A percentile compares a stretch with the other conserved stretches of the same genome.
phyloP scores from a whole-genome alignment of 2,888 invertebrate genomes.

The Lepeophtheirus nordmannii region DNA sequence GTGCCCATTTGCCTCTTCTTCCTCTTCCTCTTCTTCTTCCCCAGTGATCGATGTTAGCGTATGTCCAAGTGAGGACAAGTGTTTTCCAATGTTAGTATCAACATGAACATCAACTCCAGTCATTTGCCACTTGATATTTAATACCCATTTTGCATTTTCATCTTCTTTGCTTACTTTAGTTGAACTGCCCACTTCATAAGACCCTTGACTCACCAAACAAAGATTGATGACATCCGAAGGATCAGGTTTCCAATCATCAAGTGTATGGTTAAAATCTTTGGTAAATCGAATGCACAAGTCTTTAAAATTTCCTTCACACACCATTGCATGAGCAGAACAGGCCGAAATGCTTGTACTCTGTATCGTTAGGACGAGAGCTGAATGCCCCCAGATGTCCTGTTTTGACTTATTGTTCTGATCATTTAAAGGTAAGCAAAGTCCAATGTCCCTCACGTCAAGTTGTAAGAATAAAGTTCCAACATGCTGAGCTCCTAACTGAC shows the following conservation, averaged over 20 bases:
- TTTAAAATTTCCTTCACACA: conserved; percentile 75
- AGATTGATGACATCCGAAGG: conserved; percentile 64
- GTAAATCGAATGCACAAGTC: conserved; percentile 77
- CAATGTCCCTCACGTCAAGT: conserved; percentile 87
- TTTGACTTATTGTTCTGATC: not conserved
- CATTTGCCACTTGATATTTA: conserved; percentile 98
- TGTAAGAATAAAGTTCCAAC: conserved; percentile 80
- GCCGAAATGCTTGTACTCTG: conserved; percentile 92
- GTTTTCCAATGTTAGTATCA: conserved; percentile 89
- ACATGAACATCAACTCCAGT: conserved; percentile 93
- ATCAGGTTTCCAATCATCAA: conserved; percentile 88
- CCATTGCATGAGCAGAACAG: conserved; percentile 85
- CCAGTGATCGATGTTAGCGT: conserved; percentile 89
- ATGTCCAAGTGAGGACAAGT: conserved; percentile 79
- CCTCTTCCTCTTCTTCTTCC: conserved; percentile 37
- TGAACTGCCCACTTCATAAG: conserved; percentile 88
- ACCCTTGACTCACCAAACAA: conserved; percentile 96
- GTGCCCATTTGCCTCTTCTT: conserved; percentile 87
- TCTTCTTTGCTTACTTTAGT: conserved; percentile 71
- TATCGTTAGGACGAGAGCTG: conserved; percentile 85
- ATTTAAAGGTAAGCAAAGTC: conserved; percentile 70
- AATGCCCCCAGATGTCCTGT: conserved; percentile 58
- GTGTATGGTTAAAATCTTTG: conserved; percentile 86
- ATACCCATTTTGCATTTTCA: conserved; percentile 85
- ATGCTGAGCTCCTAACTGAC: conserved; percentile 53